Evolutionary conservation across 2,888 invertebrate species (phyloP).

Genomic region (Parnassius apollo): DNA sequence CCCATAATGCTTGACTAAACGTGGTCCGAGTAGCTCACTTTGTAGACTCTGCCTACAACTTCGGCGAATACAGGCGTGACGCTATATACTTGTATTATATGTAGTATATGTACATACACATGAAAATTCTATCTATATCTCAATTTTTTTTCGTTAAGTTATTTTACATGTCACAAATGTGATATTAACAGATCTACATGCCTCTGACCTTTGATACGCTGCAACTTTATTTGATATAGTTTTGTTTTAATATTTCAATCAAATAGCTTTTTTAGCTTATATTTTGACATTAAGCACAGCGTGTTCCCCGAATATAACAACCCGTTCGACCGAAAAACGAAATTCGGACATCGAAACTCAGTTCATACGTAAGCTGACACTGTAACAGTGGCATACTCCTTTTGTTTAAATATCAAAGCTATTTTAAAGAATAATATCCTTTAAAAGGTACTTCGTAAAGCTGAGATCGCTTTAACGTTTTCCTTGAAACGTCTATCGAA

Average conservation of each 20-base stretch:
- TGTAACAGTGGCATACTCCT: constrained; percentile 69
- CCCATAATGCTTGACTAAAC: too few species aligned
- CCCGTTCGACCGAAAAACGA: constrained; percentile 54
- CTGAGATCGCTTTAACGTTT: constrained; percentile 29
- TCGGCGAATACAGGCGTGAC: too few species aligned
- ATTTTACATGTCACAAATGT: too few species aligned
- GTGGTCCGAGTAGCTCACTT: too few species aligned
- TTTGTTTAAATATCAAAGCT: constrained; percentile 43
- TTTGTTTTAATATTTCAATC: constrained; percentile 18
- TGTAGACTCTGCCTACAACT: too few species aligned
- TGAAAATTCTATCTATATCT: too few species aligned
- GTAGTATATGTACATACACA: too few species aligned
- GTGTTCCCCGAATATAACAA: constrained; percentile 52
- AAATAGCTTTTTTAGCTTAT: constrained; percentile 20
- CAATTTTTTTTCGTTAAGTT: too few species aligned
- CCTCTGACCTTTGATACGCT: too few species aligned
- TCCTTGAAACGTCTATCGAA: not conserved
- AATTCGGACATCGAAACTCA: constrained; percentile 68
- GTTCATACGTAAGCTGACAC: constrained; percentile 67
- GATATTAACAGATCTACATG: too few species aligned
- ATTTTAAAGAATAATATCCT: constrained; percentile 25
- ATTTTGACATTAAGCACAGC: constrained; percentile 35
- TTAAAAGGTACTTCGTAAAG: constrained; percentile 8
- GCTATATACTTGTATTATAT: too few species aligned
- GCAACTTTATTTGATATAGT: not conserved